Evolutionary conservation across 2,888 invertebrate species (phyloP).

Genomic region (Ophion slaviceki): DNA sequence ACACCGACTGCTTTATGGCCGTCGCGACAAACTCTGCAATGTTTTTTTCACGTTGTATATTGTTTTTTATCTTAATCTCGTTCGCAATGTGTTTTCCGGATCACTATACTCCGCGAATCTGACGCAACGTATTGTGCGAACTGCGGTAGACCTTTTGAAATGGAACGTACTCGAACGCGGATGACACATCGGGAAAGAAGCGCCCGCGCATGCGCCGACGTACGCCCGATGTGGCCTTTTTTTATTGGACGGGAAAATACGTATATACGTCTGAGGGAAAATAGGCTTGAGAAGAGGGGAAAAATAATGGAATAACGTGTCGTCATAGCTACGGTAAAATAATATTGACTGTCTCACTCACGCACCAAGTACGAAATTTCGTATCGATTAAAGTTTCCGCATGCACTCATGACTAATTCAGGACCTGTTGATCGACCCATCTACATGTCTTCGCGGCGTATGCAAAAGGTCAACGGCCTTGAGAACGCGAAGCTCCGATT

Average conservation of each 20-base stretch:
- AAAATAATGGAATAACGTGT: neutral
- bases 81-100: neutral
- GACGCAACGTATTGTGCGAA: slow-evolving; percentile 52
- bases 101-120: slow-evolving; percentile 11
- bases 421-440: slow-evolving; percentile 54
- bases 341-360: neutral
- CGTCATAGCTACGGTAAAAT: slow-evolving; percentile 43
- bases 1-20: slow-evolving; percentile 15
- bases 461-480: slow-evolving; percentile 21
- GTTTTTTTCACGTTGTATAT: neutral
- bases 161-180: slow-evolving; percentile 41
- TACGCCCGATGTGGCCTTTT: slow-evolving; percentile 45
- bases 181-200: neutral
- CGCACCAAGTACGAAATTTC: neutral
- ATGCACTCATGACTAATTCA: slow-evolving; percentile 58
- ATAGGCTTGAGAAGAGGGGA: neutral
- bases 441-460: neutral
- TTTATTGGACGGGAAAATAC: slow-evolving; percentile 34
- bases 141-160: slow-evolving; percentile 42
- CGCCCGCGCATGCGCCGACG: slow-evolving; percentile 30
- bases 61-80: slow-evolving; percentile 13
- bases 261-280: neutral
- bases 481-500: neutral
- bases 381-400: slow-evolving; percentile 27
- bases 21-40: slow-evolving; percentile 5